Evolutionary conservation across 2,797 vertebrate genomes (phyloP).

Genomic region (Poeciliopsis infans): DNA sequence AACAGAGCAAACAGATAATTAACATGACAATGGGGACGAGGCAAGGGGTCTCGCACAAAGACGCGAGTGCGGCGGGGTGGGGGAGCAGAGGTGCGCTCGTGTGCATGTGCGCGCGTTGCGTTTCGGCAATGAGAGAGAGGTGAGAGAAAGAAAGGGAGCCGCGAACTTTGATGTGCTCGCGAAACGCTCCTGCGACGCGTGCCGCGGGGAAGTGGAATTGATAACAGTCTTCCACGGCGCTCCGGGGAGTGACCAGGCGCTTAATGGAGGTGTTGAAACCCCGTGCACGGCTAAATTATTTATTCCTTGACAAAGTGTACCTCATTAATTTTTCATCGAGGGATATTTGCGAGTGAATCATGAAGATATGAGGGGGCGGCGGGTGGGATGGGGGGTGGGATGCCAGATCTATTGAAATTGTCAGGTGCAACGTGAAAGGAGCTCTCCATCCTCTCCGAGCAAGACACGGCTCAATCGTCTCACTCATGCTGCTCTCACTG

Average conservation of each 20-base stretch:
- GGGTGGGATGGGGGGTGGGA: too few species aligned
- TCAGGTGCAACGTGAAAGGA: constrained; percentile 22
- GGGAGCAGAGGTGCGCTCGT: constrained; percentile 45
- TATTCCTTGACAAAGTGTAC: constrained; percentile 74
- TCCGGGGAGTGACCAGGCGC: constrained; percentile 63
- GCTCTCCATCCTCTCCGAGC: constrained; percentile 13
- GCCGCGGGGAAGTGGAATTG: constrained; percentile 24
- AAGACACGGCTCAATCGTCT: constrained; percentile 1
- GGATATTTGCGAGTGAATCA: constrained; percentile 70
- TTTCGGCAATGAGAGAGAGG: constrained; percentile 47
- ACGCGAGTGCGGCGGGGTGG: constrained; percentile 39
- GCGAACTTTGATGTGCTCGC: constrained; percentile 64
- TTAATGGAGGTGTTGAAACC: constrained; percentile 75
- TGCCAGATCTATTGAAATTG: constrained; percentile 46
- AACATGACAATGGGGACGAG: constrained; percentile 72
- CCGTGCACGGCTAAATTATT: constrained; percentile 71
- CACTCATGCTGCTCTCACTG: constrained; percentile 1
- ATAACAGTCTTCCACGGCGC: constrained; percentile 39
- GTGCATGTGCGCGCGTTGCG: constrained; percentile 5
- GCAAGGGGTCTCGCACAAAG: constrained; percentile 71
- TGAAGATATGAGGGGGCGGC: constrained; percentile 42
- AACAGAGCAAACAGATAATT: constrained; percentile 72
- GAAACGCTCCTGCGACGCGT: constrained; percentile 33
- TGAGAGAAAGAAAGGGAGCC: constrained; percentile 35
- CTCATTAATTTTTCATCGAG: constrained; percentile 71